Percentiles rank a stretch among this genome's conserved stretches.
These are phyloP conservation scores for Pristionchus fissidentatus DNA, from an alignment of 2,888 invertebrate species.

Conservation along the genomic window DNA sequence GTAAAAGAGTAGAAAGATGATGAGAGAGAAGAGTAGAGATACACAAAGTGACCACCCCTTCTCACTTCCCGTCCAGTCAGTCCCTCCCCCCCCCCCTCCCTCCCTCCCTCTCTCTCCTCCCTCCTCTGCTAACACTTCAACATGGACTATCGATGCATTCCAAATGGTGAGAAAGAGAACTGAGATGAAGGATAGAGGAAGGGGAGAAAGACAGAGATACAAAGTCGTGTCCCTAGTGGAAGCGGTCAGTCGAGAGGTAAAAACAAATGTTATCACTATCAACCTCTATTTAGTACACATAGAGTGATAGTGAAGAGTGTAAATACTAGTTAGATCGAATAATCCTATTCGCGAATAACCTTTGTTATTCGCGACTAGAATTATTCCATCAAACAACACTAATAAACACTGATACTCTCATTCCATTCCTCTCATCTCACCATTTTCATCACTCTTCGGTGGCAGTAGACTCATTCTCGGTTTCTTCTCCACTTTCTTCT, in stretches of 20 bases:
- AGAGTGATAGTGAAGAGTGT: neutral
- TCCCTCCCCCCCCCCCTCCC: constrained; percentile 6
- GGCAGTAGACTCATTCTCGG: constrained; percentile 56
- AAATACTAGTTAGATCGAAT: neutral
- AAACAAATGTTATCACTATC: too few species aligned
- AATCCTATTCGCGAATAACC: too few species aligned
- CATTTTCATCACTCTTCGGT: constrained; percentile 30
- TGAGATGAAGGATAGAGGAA: neutral
- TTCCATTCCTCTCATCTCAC: neutral
- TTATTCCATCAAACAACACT: too few species aligned
- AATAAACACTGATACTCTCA: neutral
- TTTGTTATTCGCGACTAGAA: too few species aligned
- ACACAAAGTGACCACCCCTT: constrained; percentile 32
- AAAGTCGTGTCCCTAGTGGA: too few species aligned
- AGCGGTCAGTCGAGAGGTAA: too few species aligned
- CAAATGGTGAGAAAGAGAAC: constrained; percentile 32
- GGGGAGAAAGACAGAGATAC: too few species aligned
- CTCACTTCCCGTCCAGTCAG: neutral
- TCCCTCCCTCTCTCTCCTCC: neutral
- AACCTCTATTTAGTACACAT: too few species aligned
- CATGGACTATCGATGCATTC: constrained; percentile 47
- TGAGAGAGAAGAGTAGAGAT: neutral
- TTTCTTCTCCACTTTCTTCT: constrained; percentile 85
- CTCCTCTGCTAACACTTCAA: constrained; percentile 38
- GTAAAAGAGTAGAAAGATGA: constrained; percentile 23